phyloP scores from a whole-genome alignment of 2,888 invertebrate species.

The Chaetoderma sp. region DNA sequence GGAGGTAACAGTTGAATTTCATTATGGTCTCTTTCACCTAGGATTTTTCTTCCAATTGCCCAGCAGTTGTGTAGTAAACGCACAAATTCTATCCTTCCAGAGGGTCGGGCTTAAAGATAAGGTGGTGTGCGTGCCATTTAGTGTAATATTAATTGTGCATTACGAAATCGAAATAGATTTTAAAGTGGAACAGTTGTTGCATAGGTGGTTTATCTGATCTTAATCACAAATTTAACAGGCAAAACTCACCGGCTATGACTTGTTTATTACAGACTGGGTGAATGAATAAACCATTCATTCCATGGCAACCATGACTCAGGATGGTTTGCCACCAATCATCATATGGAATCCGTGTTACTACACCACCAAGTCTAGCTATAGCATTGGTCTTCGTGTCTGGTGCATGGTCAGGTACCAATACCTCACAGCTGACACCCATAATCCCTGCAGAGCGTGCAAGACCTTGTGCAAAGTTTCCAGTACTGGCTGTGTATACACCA shows the following conservation, averaged over 20 bases:
- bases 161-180: no score
- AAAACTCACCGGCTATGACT: conserved; percentile 65
- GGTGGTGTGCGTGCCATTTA: no score
- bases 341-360: conserved; percentile 49
- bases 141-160: no score
- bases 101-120: no score
- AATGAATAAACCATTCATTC: conserved; percentile 52
- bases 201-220: no score
- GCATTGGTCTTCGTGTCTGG: conserved; percentile 50
- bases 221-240: no score
- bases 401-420: conserved; percentile 57
- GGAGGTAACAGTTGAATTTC: no score
- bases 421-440: conserved; percentile 45
- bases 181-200: no score
- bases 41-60: no score
- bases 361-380: conserved; percentile 44
- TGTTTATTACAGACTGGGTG: conserved; percentile 57
- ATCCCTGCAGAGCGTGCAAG: conserved; percentile 51
- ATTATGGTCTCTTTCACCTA: no score
- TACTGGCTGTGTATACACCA: conserved; percentile 63
- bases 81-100: no score
- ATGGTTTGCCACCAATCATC: conserved; percentile 61
- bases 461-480: conserved; percentile 65
- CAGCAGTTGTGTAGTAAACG: no score
- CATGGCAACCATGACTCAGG: conserved; percentile 41